phyloP scores from a whole-genome alignment of 2,113 vertebrate species.

The Mionectes macconnelli region DNA sequence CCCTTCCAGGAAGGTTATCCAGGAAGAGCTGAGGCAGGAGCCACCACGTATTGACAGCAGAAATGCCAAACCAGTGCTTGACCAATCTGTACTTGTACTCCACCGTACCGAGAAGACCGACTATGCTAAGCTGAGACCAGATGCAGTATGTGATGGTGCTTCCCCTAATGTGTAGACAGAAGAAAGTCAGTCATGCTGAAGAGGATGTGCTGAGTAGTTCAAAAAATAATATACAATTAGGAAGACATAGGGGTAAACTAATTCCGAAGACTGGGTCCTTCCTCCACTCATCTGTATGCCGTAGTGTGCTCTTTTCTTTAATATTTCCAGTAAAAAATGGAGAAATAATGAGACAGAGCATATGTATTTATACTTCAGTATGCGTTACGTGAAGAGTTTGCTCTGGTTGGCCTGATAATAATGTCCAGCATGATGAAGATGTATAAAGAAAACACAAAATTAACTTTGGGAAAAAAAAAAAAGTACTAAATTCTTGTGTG shows the following conservation, averaged over 20 bases:
- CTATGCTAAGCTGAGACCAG: not conserved
- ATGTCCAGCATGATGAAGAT: not conserved
- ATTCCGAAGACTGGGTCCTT: not conserved
- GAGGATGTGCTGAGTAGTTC: not conserved
- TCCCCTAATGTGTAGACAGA: not conserved
- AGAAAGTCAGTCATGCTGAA: not conserved
- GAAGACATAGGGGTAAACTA: not conserved
- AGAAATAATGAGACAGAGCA: not conserved
- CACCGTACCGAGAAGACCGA: fast-evolving
- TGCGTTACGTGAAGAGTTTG: not conserved
- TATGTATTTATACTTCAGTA: not conserved
- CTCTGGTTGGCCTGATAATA: not conserved
- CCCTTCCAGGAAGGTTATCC: not conserved
- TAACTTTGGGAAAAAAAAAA: not conserved
- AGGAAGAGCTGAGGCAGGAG: not conserved
- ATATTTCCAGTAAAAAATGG: not conserved
- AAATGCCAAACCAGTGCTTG: not conserved
- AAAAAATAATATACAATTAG: not conserved
- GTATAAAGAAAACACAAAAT: not conserved
- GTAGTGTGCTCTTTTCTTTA: not conserved
- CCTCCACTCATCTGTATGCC: not conserved
- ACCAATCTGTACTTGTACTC: not conserved
- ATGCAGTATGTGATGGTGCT: not conserved
- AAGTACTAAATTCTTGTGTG: not conserved
- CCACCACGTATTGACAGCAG: not conserved